Conservation (phyloP, 1,140 invertebrate species). For the Caenorhabditis briggsae region DNA sequence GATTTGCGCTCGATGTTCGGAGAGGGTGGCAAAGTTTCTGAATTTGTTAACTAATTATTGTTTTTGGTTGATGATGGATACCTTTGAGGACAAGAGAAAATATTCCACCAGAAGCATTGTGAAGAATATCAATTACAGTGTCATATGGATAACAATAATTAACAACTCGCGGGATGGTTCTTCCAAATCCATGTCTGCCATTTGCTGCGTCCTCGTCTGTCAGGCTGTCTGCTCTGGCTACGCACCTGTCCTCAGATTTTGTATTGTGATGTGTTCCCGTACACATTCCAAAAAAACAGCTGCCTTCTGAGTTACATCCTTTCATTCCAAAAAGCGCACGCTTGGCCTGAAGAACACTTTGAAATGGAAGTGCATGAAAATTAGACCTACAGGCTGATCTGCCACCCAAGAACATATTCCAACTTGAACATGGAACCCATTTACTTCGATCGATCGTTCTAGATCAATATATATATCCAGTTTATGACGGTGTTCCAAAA, state of each 20-base stretch:
- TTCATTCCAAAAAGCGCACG: neutral
- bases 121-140: neutral
- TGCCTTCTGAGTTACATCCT: neutral
- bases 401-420: neutral
- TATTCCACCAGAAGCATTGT: neutral
- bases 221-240: neutral
- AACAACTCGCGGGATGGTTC: neutral
- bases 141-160: neutral
- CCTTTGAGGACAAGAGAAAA: neutral
- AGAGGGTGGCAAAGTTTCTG: neutral
- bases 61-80: neutral
- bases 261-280: neutral
- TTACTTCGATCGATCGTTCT: neutral
- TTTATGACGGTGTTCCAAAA: neutral
- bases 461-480: neutral
- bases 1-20: neutral
- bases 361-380: neutral
- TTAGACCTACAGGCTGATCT: neutral
- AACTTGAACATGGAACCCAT: neutral
- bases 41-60: neutral
- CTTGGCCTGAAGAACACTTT: neutral
- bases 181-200: neutral
- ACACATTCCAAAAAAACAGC: neutral
- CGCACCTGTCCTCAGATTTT: neutral
- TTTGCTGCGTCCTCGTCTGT: neutral